Base-by-base conservation (phyloP, 64 coral and sea anemone species). In the Stichodactyla mertensii region DNA sequence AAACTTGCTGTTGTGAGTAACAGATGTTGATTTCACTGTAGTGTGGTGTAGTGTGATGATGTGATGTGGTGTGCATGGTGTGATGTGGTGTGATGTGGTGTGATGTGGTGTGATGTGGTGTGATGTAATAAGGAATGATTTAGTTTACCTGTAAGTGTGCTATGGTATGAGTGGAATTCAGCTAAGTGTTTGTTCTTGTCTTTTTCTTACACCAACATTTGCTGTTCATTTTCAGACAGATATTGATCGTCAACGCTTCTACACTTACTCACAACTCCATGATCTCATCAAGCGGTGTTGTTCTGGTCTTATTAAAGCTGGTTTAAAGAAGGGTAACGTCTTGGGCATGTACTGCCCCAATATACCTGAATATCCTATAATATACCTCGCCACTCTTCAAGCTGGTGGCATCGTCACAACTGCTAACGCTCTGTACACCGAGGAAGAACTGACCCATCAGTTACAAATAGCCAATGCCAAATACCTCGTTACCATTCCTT, bases 291-390 rank as follows among this genome's bases (percentile, higher is more conserved):
- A 31, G 71, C 82, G 70, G 27, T 83, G 54, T 23, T 77, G 87
- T 14, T 92, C 93, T 15, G 93, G 62, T 14, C 79, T 95, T 20
- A 89, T 27, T 52, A 92, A 89, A 52, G 80, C 66, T 82, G 93
- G 90, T n/a, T 79, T 95, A 16, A 52, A 55, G 36, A 92, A 92
- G 23, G 93, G 87, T 12, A 87, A 95, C 51, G 87, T 95, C 5
- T 77, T 95, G 15, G 87, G 86, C 26, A 15, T 95, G 52, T 89
- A 77, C 52, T 86, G 87, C 15, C 93, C 93, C 10, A 95, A 95
- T 13, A 26, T 95, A 11, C 90, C 87, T 12, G 90, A 95, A 69
- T 95, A 86, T 61, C 51, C 90, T 51, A 87, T 95, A 16, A 61
- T 89, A 8, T 89, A 83, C 79, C 89, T 92, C 20, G 93, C 87